Evolutionary conservation across 2,888 invertebrate genomes (phyloP).

Genomic region (Lasioglossum malachurum): DNA sequence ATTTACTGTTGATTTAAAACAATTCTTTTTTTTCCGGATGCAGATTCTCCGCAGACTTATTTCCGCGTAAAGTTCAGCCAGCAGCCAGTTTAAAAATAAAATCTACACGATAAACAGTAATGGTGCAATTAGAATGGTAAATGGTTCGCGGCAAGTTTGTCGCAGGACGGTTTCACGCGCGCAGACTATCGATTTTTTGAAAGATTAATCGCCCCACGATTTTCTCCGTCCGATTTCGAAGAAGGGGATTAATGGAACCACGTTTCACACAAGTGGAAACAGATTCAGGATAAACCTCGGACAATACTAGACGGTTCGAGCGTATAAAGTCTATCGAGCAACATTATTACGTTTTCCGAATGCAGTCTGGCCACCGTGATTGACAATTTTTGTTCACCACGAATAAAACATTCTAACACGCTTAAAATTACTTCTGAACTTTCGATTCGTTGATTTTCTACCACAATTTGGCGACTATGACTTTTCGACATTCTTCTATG

Average conservation of each 20-base stretch:
- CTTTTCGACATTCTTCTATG: no score
- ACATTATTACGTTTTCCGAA: background rate
- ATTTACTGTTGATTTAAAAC: background rate
- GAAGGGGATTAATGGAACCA: slow-evolving; percentile 23
- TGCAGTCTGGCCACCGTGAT: background rate
- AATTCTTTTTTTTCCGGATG: background rate
- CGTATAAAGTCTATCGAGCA: background rate
- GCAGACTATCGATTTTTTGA: slow-evolving; percentile 23
- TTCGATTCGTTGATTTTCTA: background rate
- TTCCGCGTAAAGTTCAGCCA: background rate
- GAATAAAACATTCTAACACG: background rate
- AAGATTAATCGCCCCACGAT: slow-evolving; percentile 27
- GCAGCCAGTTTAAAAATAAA: slow-evolving; percentile 6
- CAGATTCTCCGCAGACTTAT: background rate
- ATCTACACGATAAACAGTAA: slow-evolving; percentile 24
- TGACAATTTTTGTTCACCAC: background rate
- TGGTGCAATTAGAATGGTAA: slow-evolving; percentile 18
- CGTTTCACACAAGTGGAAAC: slow-evolving; percentile 23
- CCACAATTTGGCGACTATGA: background rate
- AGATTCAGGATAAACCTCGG: slow-evolving; percentile 23
- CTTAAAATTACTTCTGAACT: background rate
- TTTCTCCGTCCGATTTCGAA: slow-evolving; percentile 19
- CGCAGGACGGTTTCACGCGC: slow-evolving; percentile 9
- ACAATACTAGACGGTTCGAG: background rate
- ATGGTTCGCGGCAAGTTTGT: slow-evolving; percentile 10